Base-by-base conservation (phyloP, 30 jellyfish, hydroid and myxozoan species). In the Phacellophora camtschatica region DNA sequence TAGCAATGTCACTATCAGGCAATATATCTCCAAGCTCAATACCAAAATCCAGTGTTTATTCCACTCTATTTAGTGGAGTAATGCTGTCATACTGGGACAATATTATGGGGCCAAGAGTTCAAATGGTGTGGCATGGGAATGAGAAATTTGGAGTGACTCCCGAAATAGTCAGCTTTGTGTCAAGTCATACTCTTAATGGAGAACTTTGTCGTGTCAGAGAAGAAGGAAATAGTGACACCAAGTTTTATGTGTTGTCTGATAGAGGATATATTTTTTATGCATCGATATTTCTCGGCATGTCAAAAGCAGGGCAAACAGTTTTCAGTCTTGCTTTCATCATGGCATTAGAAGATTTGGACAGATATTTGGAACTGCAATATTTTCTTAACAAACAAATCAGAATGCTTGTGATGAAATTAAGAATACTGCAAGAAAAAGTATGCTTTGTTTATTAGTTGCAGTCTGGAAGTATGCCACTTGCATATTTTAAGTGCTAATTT, bases 381-480 rank as follows among this genome's bases (percentile, higher is more conserved):
- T 83, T 62, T 54, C 33, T 89, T 56, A 56, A 59, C 46, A 66
- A 54, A 41, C 97, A 89, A 66, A 68, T 74, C 13, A 83, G 32
- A 54, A 23, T 76, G 49, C 77, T 83, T 53, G 88, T 83, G 23
- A 50, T 74, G 82, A 85, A 83, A 51, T 66, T 15, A 15, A 50
- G 97, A 82, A 86, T 89, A 23, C 68, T 89, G 27, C 97, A 89
- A 42, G 86, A 81, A 83, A 89, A 89, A 88, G 97, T 89, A 57
- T 25, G 90, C n/a, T n/a, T n/a, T n/a, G n/a, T n/a, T n/a, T n/a
- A n/a, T n/a, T n/a, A n/a, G n/a, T n/a, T n/a, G n/a, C n/a, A n/a
- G n/a, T n/a, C n/a, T n/a, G n/a, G n/a, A n/a, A n/a, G n/a, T n/a
- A n/a, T n/a, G n/a, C n/a, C n/a, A n/a, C n/a, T n/a, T n/a, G n/a